These are phyloP conservation scores for Ladona fulva DNA, from an alignment of 1,140 invertebrate species.

Conservation along the genomic window DNA sequence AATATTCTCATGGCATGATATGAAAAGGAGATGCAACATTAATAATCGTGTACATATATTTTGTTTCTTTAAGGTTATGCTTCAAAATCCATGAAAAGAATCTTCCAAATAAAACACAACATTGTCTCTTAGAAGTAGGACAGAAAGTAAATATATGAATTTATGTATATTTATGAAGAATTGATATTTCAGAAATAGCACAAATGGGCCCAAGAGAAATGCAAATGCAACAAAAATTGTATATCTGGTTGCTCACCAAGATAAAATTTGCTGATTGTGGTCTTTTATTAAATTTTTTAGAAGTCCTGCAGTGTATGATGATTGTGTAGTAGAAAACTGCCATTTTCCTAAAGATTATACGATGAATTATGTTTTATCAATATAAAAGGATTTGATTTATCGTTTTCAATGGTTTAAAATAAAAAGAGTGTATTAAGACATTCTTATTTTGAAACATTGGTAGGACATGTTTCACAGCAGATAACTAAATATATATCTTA, in stretches of 20 bases:
- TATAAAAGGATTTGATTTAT: too few relatives aligned
- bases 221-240: background rate
- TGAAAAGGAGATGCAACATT: background rate
- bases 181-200: background rate
- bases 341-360: background rate
- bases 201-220: background rate
- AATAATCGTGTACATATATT: background rate
- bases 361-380: too few relatives aligned
- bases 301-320: background rate
- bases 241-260: background rate
- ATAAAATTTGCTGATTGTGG: background rate
- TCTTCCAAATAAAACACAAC: background rate
- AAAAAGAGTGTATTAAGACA: too few relatives aligned
- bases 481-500: too few relatives aligned
- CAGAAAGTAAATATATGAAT: background rate
- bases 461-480: too few relatives aligned
- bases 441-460: too few relatives aligned
- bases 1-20: background rate
- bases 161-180: background rate
- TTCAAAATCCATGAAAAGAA: constrained; percentile 1
- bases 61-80: background rate
- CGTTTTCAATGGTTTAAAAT: too few relatives aligned
- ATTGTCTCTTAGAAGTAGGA: background rate
- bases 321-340: background rate
- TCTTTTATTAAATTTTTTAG: background rate